A percentile compares a stretch with the other conserved stretches of the same genome.
phyloP scores from a whole-genome alignment of 1,140 invertebrate genomes.

The Nephotettix cincticeps region DNA sequence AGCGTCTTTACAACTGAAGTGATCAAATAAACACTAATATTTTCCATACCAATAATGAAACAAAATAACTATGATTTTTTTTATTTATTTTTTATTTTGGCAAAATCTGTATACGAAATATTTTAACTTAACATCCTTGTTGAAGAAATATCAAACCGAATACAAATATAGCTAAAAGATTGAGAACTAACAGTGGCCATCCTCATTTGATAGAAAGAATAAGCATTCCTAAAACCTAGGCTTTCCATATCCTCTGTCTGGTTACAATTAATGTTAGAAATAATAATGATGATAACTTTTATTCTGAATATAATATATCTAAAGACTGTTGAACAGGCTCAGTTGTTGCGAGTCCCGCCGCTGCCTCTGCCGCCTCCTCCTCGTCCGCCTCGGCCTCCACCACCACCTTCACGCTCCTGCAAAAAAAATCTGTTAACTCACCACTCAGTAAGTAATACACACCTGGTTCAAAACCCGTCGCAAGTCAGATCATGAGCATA shows the following conservation, averaged over 20 bases:
- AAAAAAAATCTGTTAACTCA: too few species aligned
- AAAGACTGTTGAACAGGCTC: slow-evolving; percentile 14
- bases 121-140: too few species aligned
- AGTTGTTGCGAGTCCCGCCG: slow-evolving; percentile 26
- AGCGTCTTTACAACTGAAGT: too few species aligned
- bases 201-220: slow-evolving; percentile 12
- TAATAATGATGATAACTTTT: slow-evolving; percentile 15
- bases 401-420: slow-evolving; percentile 36
- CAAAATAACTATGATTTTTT: too few species aligned
- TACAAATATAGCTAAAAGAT: background rate
- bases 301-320: slow-evolving; percentile 11
- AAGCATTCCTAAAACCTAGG: slow-evolving; percentile 18
- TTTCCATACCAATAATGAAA: too few species aligned
- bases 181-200: background rate
- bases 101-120: too few species aligned
- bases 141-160: background rate
- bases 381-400: slow-evolving; percentile 31
- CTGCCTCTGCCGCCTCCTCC: slow-evolving; percentile 28
- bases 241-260: slow-evolving; percentile 1
- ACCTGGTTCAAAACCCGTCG: too few species aligned
- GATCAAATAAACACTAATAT: too few species aligned
- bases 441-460: too few species aligned
- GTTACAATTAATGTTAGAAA: slow-evolving; percentile 9
- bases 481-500: too few species aligned
- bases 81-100: too few species aligned